Percentiles rank a stretch among this genome's conserved stretches.
Conservation (phyloP, 2,888 invertebrate species). For the Gasteruption jaculator region DNA sequence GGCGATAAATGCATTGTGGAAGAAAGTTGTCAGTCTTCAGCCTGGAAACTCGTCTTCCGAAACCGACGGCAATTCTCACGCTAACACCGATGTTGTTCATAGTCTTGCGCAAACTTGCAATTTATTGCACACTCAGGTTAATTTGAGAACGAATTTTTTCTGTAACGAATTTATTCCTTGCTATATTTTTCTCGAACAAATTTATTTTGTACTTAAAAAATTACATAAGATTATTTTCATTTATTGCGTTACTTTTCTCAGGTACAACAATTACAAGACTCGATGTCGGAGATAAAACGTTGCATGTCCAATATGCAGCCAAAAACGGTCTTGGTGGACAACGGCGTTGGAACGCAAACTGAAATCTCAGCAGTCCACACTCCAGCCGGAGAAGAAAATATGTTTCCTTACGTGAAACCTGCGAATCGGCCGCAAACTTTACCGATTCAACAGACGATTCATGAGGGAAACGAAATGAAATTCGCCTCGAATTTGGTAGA, state of each 20-base stretch:
- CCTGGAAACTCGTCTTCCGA: conserved; percentile 39
- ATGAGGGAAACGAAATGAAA: conserved; percentile 42
- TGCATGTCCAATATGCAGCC: conserved; percentile 57
- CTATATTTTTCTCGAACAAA: no score
- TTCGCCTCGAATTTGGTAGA: conserved; percentile 36
- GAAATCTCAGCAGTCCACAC: conserved; percentile 76
- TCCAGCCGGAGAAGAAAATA: conserved; percentile 54
- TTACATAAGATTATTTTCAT: background rate
- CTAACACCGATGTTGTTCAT: conserved; percentile 63
- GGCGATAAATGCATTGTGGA: conserved; percentile 86
- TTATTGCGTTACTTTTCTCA: conserved; percentile 43
- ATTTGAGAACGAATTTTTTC: conserved; percentile 2
- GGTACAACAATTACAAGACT: conserved; percentile 75
- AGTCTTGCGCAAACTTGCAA: conserved; percentile 74
- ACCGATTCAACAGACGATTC: conserved; percentile 45
- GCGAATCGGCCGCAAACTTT: conserved; percentile 43
- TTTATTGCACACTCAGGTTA: conserved; percentile 69
- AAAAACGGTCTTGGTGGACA: conserved; percentile 39
- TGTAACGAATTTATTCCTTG: background rate
- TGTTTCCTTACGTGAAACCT: conserved; percentile 50
- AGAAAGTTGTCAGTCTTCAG: conserved; percentile 73
- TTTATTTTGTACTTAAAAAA: background rate
- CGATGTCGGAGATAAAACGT: conserved; percentile 73
- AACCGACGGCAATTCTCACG: conserved; percentile 37
- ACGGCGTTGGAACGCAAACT: conserved; percentile 69